Conservation (phyloP, 2,888 invertebrate genomes). For the Brachynemurus nebulosus region DNA sequence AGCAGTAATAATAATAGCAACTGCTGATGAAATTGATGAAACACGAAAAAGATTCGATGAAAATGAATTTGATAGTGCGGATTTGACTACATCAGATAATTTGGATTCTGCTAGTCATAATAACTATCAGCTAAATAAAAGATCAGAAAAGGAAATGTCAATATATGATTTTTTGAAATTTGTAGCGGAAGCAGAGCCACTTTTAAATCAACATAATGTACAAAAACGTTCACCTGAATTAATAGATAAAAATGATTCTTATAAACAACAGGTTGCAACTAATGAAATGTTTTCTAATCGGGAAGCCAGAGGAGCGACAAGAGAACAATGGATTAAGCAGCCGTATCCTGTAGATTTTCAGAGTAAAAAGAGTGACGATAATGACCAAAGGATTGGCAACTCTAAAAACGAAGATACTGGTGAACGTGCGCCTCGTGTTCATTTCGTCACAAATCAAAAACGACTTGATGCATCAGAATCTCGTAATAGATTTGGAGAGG, state of each 20-base stretch:
- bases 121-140: too few relatives aligned
- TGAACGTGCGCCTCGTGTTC: conserved; percentile 47
- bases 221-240: background rate
- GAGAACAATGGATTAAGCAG: conserved; percentile 47
- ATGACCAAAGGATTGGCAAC: conserved; percentile 37
- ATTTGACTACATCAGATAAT: too few relatives aligned
- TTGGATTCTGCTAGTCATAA: too few relatives aligned
- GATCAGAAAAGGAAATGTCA: too few relatives aligned
- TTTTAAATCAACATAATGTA: background rate
- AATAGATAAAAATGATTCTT: background rate
- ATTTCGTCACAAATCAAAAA: conserved; percentile 46
- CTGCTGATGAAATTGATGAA: too few relatives aligned
- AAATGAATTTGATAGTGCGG: too few relatives aligned
- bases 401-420: conserved; percentile 40
- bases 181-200: conserved; percentile 17
- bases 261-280: conserved; percentile 1
- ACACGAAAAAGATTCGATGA: too few relatives aligned
- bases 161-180: too few relatives aligned
- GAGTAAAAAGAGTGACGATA: conserved; percentile 26
- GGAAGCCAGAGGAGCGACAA: conserved; percentile 41
- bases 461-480: conserved; percentile 6
- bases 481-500: background rate
- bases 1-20: too few relatives aligned
- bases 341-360: conserved; percentile 33
- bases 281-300: conserved; percentile 23